Evolutionary conservation across 2,888 invertebrate species (phyloP).

Genomic region (Globia sparganii): DNA sequence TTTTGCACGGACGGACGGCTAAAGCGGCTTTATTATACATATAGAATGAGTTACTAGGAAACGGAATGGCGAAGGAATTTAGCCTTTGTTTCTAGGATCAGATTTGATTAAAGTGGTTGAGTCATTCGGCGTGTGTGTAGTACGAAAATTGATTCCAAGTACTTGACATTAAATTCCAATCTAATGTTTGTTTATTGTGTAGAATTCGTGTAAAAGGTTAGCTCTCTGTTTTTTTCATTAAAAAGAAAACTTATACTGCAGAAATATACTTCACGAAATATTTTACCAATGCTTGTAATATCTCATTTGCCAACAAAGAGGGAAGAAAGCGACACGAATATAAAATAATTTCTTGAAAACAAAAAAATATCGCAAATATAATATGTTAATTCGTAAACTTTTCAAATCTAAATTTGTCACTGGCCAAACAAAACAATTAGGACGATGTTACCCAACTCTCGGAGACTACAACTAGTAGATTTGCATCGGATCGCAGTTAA

Average conservation of each 20-base stretch:
- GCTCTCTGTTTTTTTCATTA: background rate
- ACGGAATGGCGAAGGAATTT: slow-evolving; percentile 65
- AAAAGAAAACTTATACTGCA: background rate
- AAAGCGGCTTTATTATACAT: slow-evolving; percentile 72
- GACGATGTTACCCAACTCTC: slow-evolving; percentile 62
- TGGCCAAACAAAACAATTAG: slow-evolving; percentile 76
- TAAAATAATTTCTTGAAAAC: background rate
- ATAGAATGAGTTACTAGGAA: slow-evolving; percentile 69
- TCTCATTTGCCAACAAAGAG: background rate
- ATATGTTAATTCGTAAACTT: slow-evolving; percentile 45
- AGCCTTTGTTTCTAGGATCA: slow-evolving; percentile 69
- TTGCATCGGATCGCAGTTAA: slow-evolving; percentile 87
- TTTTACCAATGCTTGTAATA: background rate
- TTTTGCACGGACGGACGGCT: slow-evolving; percentile 73
- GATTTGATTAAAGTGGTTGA: slow-evolving; percentile 68
- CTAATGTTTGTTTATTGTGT: slow-evolving; percentile 49
- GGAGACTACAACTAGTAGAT: slow-evolving; percentile 69
- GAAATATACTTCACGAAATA: background rate
- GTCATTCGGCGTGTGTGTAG: slow-evolving; percentile 53
- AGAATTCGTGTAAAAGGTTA: slow-evolving; percentile 37
- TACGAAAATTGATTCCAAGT: slow-evolving; percentile 54
- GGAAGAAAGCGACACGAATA: background rate
- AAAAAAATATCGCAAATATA: background rate
- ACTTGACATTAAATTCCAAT: slow-evolving; percentile 43
- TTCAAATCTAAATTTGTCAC: slow-evolving; percentile 59